A percentile compares a stretch with the other conserved stretches of the same genome.
phyloP scores from a whole-genome alignment of 2,797 vertebrate genomes.

The Phrynocephalus vlangalii region DNA sequence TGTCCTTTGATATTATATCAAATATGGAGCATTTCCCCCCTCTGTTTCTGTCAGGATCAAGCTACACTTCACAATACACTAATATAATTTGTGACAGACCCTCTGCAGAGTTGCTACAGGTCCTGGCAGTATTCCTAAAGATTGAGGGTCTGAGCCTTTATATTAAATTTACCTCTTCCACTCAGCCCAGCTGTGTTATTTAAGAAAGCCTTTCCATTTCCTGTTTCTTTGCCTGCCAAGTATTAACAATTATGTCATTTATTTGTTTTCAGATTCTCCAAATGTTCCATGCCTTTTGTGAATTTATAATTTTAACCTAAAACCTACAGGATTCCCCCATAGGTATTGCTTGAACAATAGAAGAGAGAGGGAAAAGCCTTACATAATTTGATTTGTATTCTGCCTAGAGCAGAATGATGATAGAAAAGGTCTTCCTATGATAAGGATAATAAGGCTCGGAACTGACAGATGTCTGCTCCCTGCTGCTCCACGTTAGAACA shows the following conservation, averaged over 20 bases:
- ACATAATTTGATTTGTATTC: constrained; percentile 48
- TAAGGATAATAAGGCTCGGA: constrained; percentile 43
- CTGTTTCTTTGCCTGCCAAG: constrained; percentile 25
- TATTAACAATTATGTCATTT: neutral
- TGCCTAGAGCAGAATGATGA: constrained; percentile 24
- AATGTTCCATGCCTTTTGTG: constrained; percentile 9
- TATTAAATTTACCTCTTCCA: neutral
- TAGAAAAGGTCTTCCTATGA: constrained; percentile 38
- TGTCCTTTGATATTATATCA: neutral
- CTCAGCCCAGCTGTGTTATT: constrained; percentile 5
- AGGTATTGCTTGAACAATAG: constrained; percentile 39
- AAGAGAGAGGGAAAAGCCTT: neutral
- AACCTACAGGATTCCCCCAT: constrained; percentile 15
- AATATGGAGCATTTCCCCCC: neutral
- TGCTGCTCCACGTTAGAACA: constrained; percentile 48
- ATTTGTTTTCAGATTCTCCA: constrained; percentile 17
- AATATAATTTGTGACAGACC: neutral
- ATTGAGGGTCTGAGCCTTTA: neutral
- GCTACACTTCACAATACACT: neutral
- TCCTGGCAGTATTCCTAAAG: neutral
- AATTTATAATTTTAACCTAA: constrained; percentile 28
- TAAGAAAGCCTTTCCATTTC: constrained; percentile 14
- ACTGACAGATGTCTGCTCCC: constrained; percentile 52
- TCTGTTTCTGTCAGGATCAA: neutral
- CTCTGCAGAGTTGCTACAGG: neutral